Base-by-base conservation (phyloP, 2,113 vertebrate species). In the Dromaius novaehollandiae region DNA sequence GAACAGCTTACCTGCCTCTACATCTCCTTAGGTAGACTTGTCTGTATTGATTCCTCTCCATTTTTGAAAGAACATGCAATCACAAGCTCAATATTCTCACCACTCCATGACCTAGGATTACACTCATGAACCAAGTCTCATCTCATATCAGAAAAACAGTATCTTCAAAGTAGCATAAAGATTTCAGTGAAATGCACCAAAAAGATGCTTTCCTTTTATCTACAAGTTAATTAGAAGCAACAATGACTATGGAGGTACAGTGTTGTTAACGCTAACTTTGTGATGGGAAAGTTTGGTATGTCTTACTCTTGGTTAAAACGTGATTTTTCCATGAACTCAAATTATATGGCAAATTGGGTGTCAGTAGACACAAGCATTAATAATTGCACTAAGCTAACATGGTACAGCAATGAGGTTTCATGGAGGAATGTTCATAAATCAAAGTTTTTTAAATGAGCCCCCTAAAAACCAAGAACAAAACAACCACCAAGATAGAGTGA, bases 161-260 rank as follows among this genome's bases (percentile, higher is more conserved):
- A 6, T 68, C 19, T 82, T 32, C 28, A 61, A 73, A 77, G 9
- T 6, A n/a, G 5, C 86, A 9, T 12, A 42, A 58, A 70, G 19
- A 70, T 32, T 48, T 70, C 44, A 85, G 13, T 30, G 14, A 89
- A 91, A 71, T 20, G 24, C n/a, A 77, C 6, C 1, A 9, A 42
- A 81, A 85, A 55, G 14, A 2, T 36, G 11, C 5, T 84, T 95
- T 65, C 1, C 2, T 63, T 63, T 81, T 11, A 20, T 46, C 21
- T 87, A 8, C 32, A 19, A 73, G 8, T 70, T 69, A 36, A 48
- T 46, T 77, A 25, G 19, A 19, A 73, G 11, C 17, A 28, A 24
- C 11, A 64, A 32, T 9, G 30, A 1, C 0, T 0, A 50, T 46
- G 38, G 51, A 42, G 1, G 0, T 30, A 9, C 11, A 71, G 9